Base-by-base conservation (phyloP, 2,113 vertebrate genomes). In the Oreochromis spilurus region DNA sequence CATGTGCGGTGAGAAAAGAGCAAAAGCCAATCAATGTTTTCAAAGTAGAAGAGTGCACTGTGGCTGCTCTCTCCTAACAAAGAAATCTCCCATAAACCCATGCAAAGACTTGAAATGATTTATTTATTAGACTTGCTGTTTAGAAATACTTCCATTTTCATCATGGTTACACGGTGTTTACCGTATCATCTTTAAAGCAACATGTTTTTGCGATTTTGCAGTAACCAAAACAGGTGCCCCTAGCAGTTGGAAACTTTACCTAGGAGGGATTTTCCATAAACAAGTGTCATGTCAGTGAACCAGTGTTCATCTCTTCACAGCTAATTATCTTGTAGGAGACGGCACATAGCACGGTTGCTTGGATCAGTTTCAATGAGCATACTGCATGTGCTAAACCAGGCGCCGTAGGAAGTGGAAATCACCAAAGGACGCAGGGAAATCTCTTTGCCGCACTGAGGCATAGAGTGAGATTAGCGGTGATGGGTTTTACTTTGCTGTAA, bases 231-330 rank as follows among this genome's bases (percentile, higher is more conserved):
- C 88, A 90, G 86, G 84, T 91, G 91, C 79, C 85, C 13, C 10
- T 38, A 87, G 80, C 88, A 82, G 84, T 93, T 77, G 91, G 83
- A 89, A 87, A 38, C 80, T 72, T 29, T 50, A 79, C 84, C 87
- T 84, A 40, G 36, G 2, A 87, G 85, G 67, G 9, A 78, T 85
- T 87, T 93, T 90, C 92, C 85, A 52, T 92, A 84, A 91, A 85
- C 84, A 91, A 75, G 86, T 81, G 88, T 91, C 79, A 88, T 85
- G 70, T 87, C 84, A 79, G 57, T 78, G 83, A 87, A 57, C 84
- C 58, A 2, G 36, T 54, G 52, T 75, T 89, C 80, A 84, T 86
- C 78, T 86, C 84, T 80, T 43, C 87, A 67, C 26, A n/a, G 87
- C 55, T 90, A 88, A 83, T 90, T 80, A 82, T 88, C 43, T 81